Base-by-base conservation (phyloP, 1,140 invertebrate species). In the Bathynomus jamesi region DNA sequence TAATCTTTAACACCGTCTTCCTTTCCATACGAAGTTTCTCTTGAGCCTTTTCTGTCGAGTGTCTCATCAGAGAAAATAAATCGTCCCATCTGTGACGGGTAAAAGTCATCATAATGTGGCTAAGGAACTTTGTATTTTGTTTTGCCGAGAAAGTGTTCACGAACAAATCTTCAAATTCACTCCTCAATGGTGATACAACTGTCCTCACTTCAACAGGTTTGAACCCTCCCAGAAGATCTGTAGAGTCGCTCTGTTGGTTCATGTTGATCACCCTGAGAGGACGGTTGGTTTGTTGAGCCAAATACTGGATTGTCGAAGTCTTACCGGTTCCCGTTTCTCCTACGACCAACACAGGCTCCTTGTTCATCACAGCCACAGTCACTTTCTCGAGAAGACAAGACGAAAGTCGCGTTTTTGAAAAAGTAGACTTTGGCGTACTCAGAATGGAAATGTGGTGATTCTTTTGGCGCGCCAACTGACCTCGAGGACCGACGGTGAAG, bases 261-360 rank as follows among this genome's bases (percentile, higher is more conserved):
- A 99, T 93, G 82, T 99, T 99, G n/a, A 99, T 92, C 0, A 99
- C 95, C 53, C 92, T 85, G 13, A 99, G 83, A 80, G 90, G 74
- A 13, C 94, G 88, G 13, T 91, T 89, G 0, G 91, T 89, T 74
- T 90, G 87, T 74, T 89, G 86, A 0, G 96, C 94, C 24, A 99
- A 83, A 81, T 92, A 95, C 81, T 99, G 97, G 30, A 99, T 87
- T 0, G 91, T 89, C n/a, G 93, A 93, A 0, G 98, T 99, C 85
- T 99, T 99, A 11, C 98, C 97, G 13, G 94, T 96, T 61, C 97
- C 98, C 0, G 97, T 99, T 84, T 99, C 98, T 63, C 98, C 98
- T 0, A 98, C 95, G 5, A 99, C 83, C 8, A 99, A 83, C 2
- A 99, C 92, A 0, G 96, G 93, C 82, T 99, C 97, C 40, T 89